phyloP scores from a whole-genome alignment of 2,888 invertebrate genomes.

The Germaria angustata region DNA sequence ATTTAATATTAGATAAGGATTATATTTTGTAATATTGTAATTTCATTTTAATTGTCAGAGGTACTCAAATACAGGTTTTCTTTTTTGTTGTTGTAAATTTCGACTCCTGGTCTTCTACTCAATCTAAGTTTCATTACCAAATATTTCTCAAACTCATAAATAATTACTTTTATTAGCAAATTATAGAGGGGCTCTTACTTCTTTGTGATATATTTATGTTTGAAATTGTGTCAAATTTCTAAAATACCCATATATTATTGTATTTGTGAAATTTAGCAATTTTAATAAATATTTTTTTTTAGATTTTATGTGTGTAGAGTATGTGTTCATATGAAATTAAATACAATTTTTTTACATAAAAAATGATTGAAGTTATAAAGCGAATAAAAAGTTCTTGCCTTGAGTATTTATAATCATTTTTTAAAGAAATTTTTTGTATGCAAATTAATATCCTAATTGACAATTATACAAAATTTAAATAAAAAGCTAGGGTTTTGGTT shows the following conservation, averaged over 20 bases:
- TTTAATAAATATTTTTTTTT: too few relatives aligned
- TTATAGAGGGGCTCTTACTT: background rate
- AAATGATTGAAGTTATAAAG: background rate
- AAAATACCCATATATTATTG: background rate
- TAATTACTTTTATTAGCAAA: background rate
- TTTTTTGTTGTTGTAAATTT: background rate
- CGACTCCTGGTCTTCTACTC: background rate
- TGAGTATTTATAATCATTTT: too few relatives aligned
- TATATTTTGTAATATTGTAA: background rate
- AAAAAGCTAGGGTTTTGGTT: too few relatives aligned
- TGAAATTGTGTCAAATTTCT: background rate
- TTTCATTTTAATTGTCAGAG: constrained; percentile 35
- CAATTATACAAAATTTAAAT: too few relatives aligned
- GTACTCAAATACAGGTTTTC: constrained; percentile 46
- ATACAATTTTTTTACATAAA: background rate
- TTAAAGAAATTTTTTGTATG: too few relatives aligned
- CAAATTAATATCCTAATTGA: too few relatives aligned
- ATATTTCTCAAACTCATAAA: background rate
- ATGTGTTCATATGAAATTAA: background rate
- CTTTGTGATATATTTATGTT: background rate
- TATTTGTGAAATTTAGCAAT: background rate
- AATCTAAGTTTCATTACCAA: background rate
- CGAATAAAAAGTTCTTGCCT: background rate
- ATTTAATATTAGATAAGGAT: background rate
- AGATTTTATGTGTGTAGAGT: too few relatives aligned